Conservation (phyloP, 2,797 vertebrate genomes). For the Garrulus glandarius region DNA sequence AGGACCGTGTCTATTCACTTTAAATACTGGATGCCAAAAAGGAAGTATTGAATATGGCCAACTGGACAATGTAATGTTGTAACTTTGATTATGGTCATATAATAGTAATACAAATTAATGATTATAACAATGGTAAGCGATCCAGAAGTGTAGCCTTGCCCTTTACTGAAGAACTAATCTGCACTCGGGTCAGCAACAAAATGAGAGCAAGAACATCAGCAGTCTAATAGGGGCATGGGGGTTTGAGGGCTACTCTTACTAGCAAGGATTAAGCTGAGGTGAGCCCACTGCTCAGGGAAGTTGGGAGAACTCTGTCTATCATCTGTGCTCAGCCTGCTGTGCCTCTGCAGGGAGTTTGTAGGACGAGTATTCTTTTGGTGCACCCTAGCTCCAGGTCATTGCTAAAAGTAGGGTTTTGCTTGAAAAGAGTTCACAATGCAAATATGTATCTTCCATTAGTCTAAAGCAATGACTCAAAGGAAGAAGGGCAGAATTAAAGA, state of each 20-base stretch:
- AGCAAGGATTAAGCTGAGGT: background rate
- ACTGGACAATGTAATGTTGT: background rate
- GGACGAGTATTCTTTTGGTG: background rate
- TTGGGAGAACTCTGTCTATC: background rate
- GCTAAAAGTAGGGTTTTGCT: background rate
- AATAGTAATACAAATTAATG: background rate
- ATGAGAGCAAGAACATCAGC: background rate
- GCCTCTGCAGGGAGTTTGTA: background rate
- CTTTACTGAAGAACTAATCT: background rate
- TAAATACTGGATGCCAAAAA: background rate
- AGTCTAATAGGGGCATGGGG: background rate
- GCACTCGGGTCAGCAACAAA: background rate
- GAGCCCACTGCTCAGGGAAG: background rate
- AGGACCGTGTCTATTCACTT: background rate
- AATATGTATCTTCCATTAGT: background rate
- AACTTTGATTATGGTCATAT: background rate
- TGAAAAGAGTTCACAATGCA: background rate
- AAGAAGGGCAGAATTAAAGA: background rate
- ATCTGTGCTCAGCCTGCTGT: background rate
- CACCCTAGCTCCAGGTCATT: background rate
- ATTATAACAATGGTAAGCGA: background rate
- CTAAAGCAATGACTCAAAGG: background rate
- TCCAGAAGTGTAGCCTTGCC: background rate
- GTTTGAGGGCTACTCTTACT: background rate
- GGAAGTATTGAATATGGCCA: background rate